These are phyloP conservation scores for Malurus cyaneus DNA, from an alignment of 2,113 vertebrate genomes.

Conservation along the genomic window DNA sequence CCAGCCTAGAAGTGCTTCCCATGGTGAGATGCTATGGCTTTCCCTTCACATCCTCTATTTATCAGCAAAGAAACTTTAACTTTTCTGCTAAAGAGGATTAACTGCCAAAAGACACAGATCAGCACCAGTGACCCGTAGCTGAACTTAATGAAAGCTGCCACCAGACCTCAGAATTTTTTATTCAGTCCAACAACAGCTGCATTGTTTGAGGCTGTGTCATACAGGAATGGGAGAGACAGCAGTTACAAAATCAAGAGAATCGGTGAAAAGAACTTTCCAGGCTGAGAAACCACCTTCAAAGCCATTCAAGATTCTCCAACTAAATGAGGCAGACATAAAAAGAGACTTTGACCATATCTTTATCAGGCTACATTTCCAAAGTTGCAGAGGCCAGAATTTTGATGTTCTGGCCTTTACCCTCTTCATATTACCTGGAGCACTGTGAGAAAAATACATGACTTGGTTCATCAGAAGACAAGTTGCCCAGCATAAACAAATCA, in stretches of 20 bases:
- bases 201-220: background rate
- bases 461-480: background rate
- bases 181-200: accelerated
- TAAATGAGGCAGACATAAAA: background rate
- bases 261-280: background rate
- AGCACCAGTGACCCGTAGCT: background rate
- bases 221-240: background rate
- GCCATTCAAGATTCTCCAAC: background rate
- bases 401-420: background rate
- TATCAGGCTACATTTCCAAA: background rate
- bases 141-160: background rate
- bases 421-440: background rate
- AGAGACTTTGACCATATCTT: background rate
- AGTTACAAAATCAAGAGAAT: background rate
- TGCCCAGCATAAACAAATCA: background rate
- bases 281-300: background rate
- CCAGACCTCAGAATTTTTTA: background rate
- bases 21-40: background rate
- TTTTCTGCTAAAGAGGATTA: background rate
- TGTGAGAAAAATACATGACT: background rate
- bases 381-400: background rate
- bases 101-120: background rate
- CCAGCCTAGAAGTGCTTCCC: background rate
- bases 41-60: background rate
- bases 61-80: background rate